Percentiles rank a stretch among this genome's conserved stretches.
These are phyloP conservation scores for Garra rufa DNA, from an alignment of 2,113 vertebrate species.

Conservation along the genomic window DNA sequence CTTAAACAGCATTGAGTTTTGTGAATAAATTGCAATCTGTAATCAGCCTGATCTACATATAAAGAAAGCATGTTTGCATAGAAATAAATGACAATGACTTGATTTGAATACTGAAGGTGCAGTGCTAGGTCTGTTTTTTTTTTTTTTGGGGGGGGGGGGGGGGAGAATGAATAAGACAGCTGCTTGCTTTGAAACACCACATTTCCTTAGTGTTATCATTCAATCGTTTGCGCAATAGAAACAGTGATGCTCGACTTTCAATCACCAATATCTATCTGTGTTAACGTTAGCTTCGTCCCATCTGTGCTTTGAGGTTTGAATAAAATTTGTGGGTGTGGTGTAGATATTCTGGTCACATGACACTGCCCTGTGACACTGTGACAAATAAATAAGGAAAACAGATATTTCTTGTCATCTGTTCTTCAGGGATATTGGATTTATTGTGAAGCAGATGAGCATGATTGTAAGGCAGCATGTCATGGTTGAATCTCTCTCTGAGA, in stretches of 20 bases:
- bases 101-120: slow-evolving; percentile 1
- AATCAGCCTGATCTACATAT: neutral
- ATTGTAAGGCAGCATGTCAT: slow-evolving; percentile 71
- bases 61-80: neutral
- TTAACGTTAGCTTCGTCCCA: neutral
- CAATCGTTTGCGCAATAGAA: neutral
- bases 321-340: slow-evolving; percentile 53
- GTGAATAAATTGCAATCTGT: neutral
- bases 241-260: neutral
- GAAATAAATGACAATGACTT: neutral
- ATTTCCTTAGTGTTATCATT: neutral
- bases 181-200: neutral
- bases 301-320: neutral
- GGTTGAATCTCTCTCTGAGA: slow-evolving; percentile 59
- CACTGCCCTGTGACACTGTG: slow-evolving; percentile 22
- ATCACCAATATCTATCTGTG: neutral
- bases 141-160: no score
- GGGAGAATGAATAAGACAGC: neutral
- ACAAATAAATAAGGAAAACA: slow-evolving; percentile 39
- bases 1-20: neutral
- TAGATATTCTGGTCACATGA: neutral
- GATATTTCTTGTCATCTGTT: slow-evolving; percentile 61
- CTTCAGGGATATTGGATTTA: slow-evolving; percentile 62
- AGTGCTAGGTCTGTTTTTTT: neutral
- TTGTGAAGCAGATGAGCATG: slow-evolving; percentile 69